Evolutionary conservation across 2,888 invertebrate genomes (phyloP).

Genomic region (Empis stercorea): DNA sequence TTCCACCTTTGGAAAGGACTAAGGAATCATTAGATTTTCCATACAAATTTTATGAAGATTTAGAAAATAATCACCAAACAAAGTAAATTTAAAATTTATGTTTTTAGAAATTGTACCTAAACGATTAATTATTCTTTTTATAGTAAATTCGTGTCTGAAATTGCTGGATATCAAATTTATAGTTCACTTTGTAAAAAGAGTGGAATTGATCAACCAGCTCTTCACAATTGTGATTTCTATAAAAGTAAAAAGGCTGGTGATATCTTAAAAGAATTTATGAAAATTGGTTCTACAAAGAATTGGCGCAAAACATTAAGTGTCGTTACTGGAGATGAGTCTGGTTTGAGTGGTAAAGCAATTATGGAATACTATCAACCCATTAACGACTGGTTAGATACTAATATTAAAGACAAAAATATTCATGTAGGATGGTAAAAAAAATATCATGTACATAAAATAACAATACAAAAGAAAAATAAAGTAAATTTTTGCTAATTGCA

Average conservation of each 20-base stretch:
- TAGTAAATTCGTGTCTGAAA: constrained; percentile 64
- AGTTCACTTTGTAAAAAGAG: constrained; percentile 61
- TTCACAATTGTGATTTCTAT: constrained; percentile 78
- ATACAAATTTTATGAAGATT: constrained; percentile 52
- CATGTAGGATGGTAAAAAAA: neutral
- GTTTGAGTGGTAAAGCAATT: constrained; percentile 52
- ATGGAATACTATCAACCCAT: constrained; percentile 20
- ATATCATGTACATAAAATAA: too few species aligned
- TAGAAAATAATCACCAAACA: constrained; percentile 30
- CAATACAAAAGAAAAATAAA: too few species aligned
- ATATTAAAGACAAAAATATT: neutral
- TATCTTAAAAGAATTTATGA: constrained; percentile 47
- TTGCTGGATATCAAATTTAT: constrained; percentile 72
- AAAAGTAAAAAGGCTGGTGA: constrained; percentile 63
- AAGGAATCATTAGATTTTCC: constrained; percentile 63
- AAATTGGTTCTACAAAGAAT: constrained; percentile 55
- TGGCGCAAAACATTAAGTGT: constrained; percentile 70
- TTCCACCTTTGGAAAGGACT: constrained; percentile 47
- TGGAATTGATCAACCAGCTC: constrained; percentile 47
- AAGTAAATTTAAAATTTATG: constrained; percentile 16
- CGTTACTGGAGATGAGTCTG: constrained; percentile 55
- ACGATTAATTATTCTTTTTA: constrained; percentile 16
- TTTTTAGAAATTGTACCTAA: neutral
- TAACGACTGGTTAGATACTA: neutral
- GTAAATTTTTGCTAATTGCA: too few species aligned